A percentile compares a stretch with the other conserved stretches of the same genome.
These are phyloP conservation scores for Andrena flavipes DNA, from an alignment of 2,888 invertebrate species.

Conservation along the genomic window DNA sequence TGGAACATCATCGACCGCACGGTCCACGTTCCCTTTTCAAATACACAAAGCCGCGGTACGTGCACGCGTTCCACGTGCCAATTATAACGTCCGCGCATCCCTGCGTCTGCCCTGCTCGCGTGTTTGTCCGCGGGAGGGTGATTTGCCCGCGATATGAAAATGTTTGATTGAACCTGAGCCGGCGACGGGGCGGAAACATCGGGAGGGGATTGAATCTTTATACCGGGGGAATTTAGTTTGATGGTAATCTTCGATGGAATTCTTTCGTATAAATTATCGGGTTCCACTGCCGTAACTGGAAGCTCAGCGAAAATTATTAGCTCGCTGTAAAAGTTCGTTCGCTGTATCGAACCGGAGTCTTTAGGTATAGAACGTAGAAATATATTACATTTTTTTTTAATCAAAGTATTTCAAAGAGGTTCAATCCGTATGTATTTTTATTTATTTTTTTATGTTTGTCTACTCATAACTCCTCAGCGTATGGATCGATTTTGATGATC, in stretches of 20 bases:
- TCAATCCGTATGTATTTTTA: too few species aligned
- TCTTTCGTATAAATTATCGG: neutral
- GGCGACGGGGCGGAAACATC: neutral
- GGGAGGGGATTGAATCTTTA: neutral
- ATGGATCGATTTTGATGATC: too few species aligned
- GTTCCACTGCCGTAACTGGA: too few species aligned
- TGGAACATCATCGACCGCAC: slow-evolving; percentile 62
- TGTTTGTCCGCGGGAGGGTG: slow-evolving; percentile 8
- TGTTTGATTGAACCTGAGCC: slow-evolving; percentile 33
- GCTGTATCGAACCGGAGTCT: too few species aligned
- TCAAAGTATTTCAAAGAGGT: too few species aligned
- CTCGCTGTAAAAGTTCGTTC: too few species aligned
- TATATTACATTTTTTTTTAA: too few species aligned
- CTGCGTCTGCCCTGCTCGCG: slow-evolving; percentile 8
- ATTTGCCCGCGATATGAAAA: slow-evolving; percentile 37
- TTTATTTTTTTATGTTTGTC: too few species aligned
- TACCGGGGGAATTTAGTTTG: neutral
- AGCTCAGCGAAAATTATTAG: too few species aligned
- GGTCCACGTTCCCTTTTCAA: slow-evolving; percentile 46
- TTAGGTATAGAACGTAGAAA: too few species aligned
- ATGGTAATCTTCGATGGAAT: neutral
- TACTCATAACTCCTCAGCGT: too few species aligned
- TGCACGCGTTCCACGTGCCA: slow-evolving; percentile 43
- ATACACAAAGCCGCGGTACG: slow-evolving; percentile 13
- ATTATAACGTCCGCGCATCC: slow-evolving; percentile 52